phyloP scores from a whole-genome alignment of 2,797 vertebrate species.

The Xiphorhynchus erythropygius region DNA sequence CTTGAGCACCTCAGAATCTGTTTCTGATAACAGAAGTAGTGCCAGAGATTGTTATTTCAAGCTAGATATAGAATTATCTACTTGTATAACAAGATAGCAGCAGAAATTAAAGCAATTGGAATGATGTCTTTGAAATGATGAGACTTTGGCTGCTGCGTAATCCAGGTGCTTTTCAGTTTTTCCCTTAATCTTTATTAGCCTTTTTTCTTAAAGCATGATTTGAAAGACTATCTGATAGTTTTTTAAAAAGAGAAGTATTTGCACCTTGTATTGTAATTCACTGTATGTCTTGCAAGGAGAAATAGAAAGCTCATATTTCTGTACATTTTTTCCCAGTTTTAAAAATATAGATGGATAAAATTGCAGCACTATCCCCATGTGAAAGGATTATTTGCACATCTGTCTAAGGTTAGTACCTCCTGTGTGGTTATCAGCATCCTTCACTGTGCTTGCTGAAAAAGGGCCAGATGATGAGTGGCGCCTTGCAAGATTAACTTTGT shows the following conservation, averaged over 20 bases:
- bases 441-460: slow-evolving; percentile 7
- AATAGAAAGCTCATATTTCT: background rate
- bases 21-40: background rate
- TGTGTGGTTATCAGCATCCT: slow-evolving; percentile 17
- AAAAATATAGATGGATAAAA: background rate
- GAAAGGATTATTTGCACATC: slow-evolving; percentile 15
- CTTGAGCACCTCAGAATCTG: background rate
- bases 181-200: background rate
- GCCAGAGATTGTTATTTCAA: background rate
- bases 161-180: background rate
- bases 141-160: background rate
- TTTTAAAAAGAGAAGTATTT: background rate
- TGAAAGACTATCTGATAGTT: background rate
- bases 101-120: background rate
- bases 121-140: background rate
- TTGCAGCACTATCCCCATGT: background rate
- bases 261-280: background rate
- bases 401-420: background rate
- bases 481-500: background rate
- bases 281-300: background rate
- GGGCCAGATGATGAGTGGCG: background rate
- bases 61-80: background rate
- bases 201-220: background rate
- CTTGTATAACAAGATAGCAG: background rate
- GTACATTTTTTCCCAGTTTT: background rate